Conservation (phyloP, 1,140 invertebrate species). For the Pectinophora gossypiella region DNA sequence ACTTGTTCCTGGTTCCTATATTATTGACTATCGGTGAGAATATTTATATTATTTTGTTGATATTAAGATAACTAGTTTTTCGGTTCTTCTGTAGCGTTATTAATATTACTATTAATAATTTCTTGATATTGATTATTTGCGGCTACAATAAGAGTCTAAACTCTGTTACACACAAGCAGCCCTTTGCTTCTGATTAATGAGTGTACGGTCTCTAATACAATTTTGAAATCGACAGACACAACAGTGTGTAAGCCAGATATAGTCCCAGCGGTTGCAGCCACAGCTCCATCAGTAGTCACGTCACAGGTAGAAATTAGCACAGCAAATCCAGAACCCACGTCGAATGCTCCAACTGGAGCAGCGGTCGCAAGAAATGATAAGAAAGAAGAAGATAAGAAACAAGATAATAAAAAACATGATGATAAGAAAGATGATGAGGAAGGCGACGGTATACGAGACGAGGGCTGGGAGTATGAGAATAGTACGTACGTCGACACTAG, state of each 20-base stretch:
- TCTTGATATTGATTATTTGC: too few relatives aligned
- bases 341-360: background rate
- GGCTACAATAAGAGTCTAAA: too few relatives aligned
- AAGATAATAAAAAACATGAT: background rate
- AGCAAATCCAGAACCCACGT: background rate
- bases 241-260: too few relatives aligned
- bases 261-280: background rate
- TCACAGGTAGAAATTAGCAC: background rate
- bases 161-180: too few relatives aligned
- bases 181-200: too few relatives aligned
- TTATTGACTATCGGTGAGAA: slow-evolving; percentile 40
- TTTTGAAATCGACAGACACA: too few relatives aligned
- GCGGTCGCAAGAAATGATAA: background rate
- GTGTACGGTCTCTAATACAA: too few relatives aligned
- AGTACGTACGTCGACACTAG: slow-evolving; percentile 46
- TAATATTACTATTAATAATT: too few relatives aligned
- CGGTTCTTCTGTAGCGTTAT: too few relatives aligned
- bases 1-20: slow-evolving; percentile 16
- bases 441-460: slow-evolving; percentile 35
- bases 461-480: slow-evolving; percentile 58
- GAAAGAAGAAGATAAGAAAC: background rate
- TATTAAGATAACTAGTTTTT: too few relatives aligned
- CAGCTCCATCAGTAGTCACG: background rate
- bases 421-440: slow-evolving; percentile 3
- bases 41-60: slow-evolving; percentile 4